Base-by-base conservation (phyloP, 2,113 vertebrate genomes). In the Corvus cornix region DNA sequence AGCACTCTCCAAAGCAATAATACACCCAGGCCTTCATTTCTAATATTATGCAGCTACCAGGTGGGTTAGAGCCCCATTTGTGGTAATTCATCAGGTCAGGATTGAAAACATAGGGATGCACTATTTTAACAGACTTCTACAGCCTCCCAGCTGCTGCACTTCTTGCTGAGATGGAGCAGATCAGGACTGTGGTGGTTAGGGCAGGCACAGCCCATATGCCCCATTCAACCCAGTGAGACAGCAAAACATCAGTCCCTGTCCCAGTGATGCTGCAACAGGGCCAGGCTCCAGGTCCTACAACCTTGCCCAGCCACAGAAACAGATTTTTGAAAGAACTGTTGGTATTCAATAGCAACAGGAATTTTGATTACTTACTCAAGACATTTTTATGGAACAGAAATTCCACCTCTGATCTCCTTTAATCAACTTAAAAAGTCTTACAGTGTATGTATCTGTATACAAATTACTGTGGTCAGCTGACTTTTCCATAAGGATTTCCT, bases 211-310 rank as follows among this genome's bases (percentile, higher is more conserved):
- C 13, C 35, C 15, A 13, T 2, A 3, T 23, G 13, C 12, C 44
- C 12, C 43, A 7, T 11, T 23, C 46, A 39, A 12, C 16, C 14
- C 6, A 1, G 6, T 19, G 11, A 0, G 2, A 22, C 31, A 37
- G 30, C 7, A 85, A 58, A 78, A 9, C 8, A 4, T 30, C 35
- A 79, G 33, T 15, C 9, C 52, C n/a, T 35, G 27, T 15, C 15
- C 24, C 43, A 46, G 24, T 0, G 1, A 20, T 1, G 1, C 16
- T 1, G 0, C 89, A 58, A 19, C 6, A 70, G 30, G 55, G 18
- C 27, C 2, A 1, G 37, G n/a, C 15, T 74, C 24, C 68, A 58
- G 27, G 18, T n/a, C 11, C 22, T 31, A 31, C 18, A 43, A 24
- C 21, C 18, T 39, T 68, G 24, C 4, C 53, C 11, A 8, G 33